A percentile compares a stretch with the other conserved stretches of the same genome.
These are phyloP conservation scores for Squalus acanthias DNA, from an alignment of 2,797 vertebrate genomes.

Conservation along the genomic window DNA sequence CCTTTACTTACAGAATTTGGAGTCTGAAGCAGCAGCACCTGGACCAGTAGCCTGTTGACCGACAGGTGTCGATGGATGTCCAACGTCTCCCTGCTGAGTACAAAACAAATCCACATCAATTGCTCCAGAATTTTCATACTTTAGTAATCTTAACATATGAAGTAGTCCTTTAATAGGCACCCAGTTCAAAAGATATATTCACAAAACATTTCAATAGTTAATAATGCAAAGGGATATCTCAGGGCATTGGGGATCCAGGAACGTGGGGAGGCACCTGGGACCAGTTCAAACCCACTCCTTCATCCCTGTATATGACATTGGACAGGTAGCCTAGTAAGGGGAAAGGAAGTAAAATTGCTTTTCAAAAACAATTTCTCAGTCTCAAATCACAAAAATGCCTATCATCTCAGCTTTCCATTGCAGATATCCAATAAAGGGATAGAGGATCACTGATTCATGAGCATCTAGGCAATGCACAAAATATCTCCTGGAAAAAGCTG, in stretches of 20 bases:
- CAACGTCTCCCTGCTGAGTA: background rate
- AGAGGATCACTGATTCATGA: background rate
- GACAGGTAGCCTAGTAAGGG: background rate
- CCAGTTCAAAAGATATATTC: background rate
- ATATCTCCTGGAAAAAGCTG: background rate
- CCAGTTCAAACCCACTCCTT: background rate
- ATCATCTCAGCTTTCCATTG: background rate
- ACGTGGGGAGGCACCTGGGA: background rate
- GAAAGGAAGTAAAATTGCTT: background rate
- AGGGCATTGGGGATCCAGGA: too few relatives aligned
- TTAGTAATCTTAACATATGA: background rate
- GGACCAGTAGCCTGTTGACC: background rate
- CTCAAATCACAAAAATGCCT: background rate
- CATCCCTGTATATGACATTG: background rate
- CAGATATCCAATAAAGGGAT: background rate
- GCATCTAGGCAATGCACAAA: background rate
- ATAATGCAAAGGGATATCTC: background rate
- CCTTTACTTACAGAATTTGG: conserved; percentile 19
- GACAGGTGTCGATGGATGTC: background rate
- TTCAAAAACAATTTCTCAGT: background rate
- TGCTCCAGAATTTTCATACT: background rate
- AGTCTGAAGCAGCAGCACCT: background rate
- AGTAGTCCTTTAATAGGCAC: background rate
- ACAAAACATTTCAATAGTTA: background rate
- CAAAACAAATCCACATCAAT: background rate